phyloP scores from a whole-genome alignment of 2,888 invertebrate genomes.

The Erpobdella octoculata region DNA sequence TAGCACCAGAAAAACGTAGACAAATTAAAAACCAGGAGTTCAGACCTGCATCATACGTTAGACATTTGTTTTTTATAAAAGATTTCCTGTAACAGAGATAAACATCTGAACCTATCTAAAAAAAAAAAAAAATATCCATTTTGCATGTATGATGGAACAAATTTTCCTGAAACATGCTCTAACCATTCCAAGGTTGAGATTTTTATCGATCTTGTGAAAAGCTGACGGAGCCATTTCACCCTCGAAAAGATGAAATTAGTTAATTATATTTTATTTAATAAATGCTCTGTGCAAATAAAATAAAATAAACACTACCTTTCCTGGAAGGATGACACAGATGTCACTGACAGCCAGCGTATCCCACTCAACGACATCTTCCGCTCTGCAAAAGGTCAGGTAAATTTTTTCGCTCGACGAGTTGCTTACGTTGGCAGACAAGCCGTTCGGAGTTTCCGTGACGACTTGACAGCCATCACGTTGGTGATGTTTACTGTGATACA shows the following conservation, averaged over 20 bases:
- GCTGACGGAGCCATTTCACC: slow-evolving; percentile 29
- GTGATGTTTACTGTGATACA: background rate
- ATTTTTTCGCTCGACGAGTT: slow-evolving; percentile 22
- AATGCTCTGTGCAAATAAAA: background rate
- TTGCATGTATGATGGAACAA: no score
- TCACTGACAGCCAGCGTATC: slow-evolving; percentile 26
- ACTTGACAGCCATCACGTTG: slow-evolving; percentile 20
- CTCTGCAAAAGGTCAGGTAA: slow-evolving; percentile 22
- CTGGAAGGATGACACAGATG: slow-evolving; percentile 21
- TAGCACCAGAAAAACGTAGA: background rate
- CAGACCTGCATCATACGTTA: slow-evolving; percentile 26
- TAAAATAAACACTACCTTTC: slow-evolving; percentile 9
- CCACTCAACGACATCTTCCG: slow-evolving; percentile 21
- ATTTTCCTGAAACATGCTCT: no score
- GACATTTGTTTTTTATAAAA: slow-evolving; percentile 26
- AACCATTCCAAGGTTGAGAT: slow-evolving; percentile 29
- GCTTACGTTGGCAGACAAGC: slow-evolving; percentile 24
- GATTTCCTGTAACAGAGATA: slow-evolving; percentile 30
- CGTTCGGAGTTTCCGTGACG: slow-evolving; percentile 20
- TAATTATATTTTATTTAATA: background rate
- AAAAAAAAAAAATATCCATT: slow-evolving; percentile 6
- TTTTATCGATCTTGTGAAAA: slow-evolving; percentile 28
- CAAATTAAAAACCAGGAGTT: background rate
- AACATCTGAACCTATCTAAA: slow-evolving; percentile 27
- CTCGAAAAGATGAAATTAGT: no score